A percentile compares a stretch with the other conserved stretches of the same genome.
phyloP scores from a whole-genome alignment of 2,113 vertebrate species.

The Dicerorhinus sumatrensis region DNA sequence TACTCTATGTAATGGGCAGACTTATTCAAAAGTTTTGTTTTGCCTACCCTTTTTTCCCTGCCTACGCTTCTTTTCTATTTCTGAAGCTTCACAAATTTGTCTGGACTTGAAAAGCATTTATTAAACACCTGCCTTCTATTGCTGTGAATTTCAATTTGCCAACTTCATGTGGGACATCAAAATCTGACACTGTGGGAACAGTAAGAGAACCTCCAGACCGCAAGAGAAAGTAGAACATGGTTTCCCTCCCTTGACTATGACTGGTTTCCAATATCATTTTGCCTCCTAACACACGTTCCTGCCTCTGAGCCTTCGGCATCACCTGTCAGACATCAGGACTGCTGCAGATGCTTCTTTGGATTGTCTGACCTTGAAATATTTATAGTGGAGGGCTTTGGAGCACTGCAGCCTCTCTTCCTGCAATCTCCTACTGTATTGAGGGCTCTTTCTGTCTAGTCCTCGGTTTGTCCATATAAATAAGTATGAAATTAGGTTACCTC shows the following conservation, averaged over 20 bases:
- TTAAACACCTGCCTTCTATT: slow-evolving; percentile 73
- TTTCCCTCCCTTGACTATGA: background rate
- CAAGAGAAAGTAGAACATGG: background rate
- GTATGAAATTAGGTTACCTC: slow-evolving; percentile 15
- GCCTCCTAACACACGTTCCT: background rate
- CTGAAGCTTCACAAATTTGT: slow-evolving; percentile 58
- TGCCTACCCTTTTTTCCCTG: background rate
- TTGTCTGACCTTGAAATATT: slow-evolving; percentile 65
- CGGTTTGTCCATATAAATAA: background rate
- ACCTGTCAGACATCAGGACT: slow-evolving; percentile 53
- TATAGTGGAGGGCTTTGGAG: slow-evolving; percentile 26
- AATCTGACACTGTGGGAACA: slow-evolving; percentile 54
- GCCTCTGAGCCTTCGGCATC: slow-evolving; percentile 5
- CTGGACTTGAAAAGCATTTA: slow-evolving; percentile 71
- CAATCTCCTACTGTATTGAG: background rate
- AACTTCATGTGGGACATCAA: slow-evolving; percentile 48
- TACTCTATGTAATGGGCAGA: slow-evolving; percentile 18
- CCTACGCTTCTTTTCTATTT: slow-evolving; percentile 53
- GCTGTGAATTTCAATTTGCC: slow-evolving; percentile 73
- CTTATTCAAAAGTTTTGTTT: slow-evolving; percentile 47
- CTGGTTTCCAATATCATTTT: slow-evolving; percentile 5
- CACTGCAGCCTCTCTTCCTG: background rate
- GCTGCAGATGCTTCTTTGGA: slow-evolving; percentile 7
- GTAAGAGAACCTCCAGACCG: slow-evolving; percentile 42
- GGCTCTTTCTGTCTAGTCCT: background rate